phyloP scores from a whole-genome alignment of 2,113 vertebrate species.

The Arizona elegans region DNA sequence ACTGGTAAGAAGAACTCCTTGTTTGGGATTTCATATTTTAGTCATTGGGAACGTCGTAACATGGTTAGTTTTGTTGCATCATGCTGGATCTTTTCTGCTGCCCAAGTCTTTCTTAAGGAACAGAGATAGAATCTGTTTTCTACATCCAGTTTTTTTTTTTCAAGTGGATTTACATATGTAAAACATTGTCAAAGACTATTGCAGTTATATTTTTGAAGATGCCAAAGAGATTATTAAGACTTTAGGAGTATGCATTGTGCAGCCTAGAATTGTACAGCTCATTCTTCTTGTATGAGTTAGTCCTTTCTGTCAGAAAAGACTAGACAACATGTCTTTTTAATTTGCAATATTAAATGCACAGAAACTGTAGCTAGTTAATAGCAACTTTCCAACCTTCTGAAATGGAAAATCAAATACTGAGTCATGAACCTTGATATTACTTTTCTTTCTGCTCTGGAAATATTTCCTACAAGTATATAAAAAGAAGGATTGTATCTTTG shows the following conservation, averaged over 20 bases:
- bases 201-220: background rate
- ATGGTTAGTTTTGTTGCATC: conserved; percentile 10
- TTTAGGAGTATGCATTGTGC: conserved; percentile 24
- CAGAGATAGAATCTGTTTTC: conserved; percentile 5
- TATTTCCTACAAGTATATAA: background rate
- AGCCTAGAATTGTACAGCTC: background rate
- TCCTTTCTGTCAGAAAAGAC: background rate
- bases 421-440: background rate
- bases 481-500: background rate
- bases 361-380: background rate
- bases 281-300: background rate
- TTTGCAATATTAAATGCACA: background rate
- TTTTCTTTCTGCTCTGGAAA: background rate
- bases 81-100: conserved; percentile 18
- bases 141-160: background rate
- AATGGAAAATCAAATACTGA: background rate
- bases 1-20: conserved; percentile 79
- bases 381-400: background rate
- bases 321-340: background rate
- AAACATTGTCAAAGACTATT: conserved; percentile 7
- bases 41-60: background rate
- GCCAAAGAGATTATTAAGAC: conserved; percentile 26
- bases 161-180: conserved; percentile 28
- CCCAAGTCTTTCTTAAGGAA: background rate
- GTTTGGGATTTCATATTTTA: conserved; percentile 14